Base-by-base conservation (phyloP, 1,140 invertebrate species). In the Trachelipus rathkii region DNA sequence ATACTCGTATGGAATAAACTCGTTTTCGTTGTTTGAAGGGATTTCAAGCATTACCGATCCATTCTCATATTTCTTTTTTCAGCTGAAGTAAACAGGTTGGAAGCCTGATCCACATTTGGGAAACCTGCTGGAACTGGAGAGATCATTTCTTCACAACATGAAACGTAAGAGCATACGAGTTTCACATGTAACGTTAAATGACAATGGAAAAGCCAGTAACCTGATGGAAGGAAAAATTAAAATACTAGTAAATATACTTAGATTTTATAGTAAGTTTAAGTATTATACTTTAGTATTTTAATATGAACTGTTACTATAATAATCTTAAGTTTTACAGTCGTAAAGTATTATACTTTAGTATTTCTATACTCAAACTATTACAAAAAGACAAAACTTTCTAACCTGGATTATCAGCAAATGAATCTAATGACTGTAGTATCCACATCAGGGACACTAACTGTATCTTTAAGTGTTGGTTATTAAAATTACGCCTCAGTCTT, bases 351-450 rank as follows among this genome's bases (percentile, higher is more conserved):
- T n/a, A n/a, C n/a, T n/a, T n/a, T n/a, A n/a, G n/a, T n/a, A n/a
- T n/a, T n/a, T n/a, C n/a, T n/a, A n/a, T n/a, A n/a, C n/a, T n/a
- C n/a, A n/a, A n/a, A n/a, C n/a, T n/a, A n/a, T n/a, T n/a, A n/a
- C n/a, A n/a, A n/a, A n/a, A n/a, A n/a, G n/a, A n/a, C n/a, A n/a
- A n/a, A n/a, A n/a, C n/a, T 33, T 33, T 33, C 50, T 60, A 15
- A 92, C 91, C 94, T 78, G 94, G 94, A 87, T 97, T 96, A 81
- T 91, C 89, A 46, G 94, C 94, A 1, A 82, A 92, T 89, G 86
- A 97, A 95, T 83, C 95, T 89, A 77, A 97, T 87, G 46, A 97
- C 92, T 46, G 95, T 93, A 79, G 94, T 96, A 8, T 95, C 95
- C 11, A 94, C 95, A 85, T 96, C 93, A 0, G 95, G 94, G 0